A percentile compares a stretch with the other conserved stretches of the same genome.
These are phyloP conservation scores for Aselliscus stoliczkanus DNA, from an alignment of 2,797 vertebrate genomes.

Conservation along the genomic window DNA sequence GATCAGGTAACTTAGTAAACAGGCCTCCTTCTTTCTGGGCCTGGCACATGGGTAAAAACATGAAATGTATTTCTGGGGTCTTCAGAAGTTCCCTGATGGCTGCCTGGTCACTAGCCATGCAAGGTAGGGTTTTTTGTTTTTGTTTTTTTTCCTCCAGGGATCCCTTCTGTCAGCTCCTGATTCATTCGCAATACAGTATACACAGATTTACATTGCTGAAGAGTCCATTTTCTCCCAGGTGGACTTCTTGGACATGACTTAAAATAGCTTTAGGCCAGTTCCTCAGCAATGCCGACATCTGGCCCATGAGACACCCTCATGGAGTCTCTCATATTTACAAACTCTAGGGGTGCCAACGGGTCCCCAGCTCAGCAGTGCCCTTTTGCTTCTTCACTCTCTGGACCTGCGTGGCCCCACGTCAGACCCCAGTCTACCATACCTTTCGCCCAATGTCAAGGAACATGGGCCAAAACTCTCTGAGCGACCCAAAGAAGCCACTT, in stretches of 20 bases:
- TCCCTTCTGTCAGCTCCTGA: neutral
- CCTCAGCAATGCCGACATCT: neutral
- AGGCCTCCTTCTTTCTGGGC: neutral
- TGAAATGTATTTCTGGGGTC: neutral
- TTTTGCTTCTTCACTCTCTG: neutral
- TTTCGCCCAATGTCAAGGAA: neutral
- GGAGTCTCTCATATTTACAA: neutral
- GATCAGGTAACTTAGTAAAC: neutral
- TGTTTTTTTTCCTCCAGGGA: neutral
- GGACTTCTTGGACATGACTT: neutral
- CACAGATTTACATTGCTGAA: accelerated
- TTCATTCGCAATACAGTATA: neutral
- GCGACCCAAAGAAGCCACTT: neutral
- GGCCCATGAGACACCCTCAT: neutral
- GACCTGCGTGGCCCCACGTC: neutral
- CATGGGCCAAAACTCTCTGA: neutral
- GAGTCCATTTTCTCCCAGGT: neutral
- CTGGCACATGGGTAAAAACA: neutral
- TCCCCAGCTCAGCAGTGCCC: neutral
- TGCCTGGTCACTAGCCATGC: neutral
- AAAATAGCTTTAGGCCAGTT: neutral
- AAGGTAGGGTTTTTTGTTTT: neutral
- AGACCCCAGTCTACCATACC: neutral
- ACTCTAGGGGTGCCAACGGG: neutral
- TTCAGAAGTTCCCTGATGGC: neutral